Evolutionary conservation across 2,797 vertebrate genomes (phyloP), one percentile per base, ranked within the genome.

Genomic region (Spheniscus humboldti): DNA sequence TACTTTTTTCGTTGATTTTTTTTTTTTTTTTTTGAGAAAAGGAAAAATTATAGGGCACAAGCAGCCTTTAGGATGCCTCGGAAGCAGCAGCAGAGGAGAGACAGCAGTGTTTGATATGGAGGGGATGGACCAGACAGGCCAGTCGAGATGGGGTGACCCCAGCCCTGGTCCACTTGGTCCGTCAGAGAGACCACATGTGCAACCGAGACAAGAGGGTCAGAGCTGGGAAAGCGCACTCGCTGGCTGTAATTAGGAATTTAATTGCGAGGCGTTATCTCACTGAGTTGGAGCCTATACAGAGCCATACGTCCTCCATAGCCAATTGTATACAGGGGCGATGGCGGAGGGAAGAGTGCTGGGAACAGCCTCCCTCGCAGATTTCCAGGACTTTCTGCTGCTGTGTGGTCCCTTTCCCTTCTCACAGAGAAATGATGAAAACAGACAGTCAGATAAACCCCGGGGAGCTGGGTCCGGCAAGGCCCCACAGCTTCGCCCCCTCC

Each of bases 331-430:
- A 67, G 72, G 68, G 85, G 31, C 0, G 2, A 55, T 3, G 3
- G 69, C 2, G 6, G 55, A 95, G 82, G 50, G 59, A 71, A 95
- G 90, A 39, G 8, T 53, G 90, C 96, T 96, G 95, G 94, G 94
- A 96, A 96, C 19, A 0, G 7, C 24, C 63, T 94, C 47, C 43
- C 71, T 81, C 3, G 0, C 91, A 81, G 47, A 86, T 96, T 96
- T 96, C 96, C 94, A 94, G 85, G 91, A 31, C 56, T 79, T 92
- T 90, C 59, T 92, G 88, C 83, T 96, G 89, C 91, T 96, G 95
- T 95, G 95, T 96, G 96, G 94, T 96, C 96, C 85, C 87, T 77
- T 95, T 96, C 76, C 85, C 92, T 94, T 91, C 82, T 96, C 95
- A 64, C 63, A 50, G 69, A 62, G 28, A 39, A 85, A 93, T 20